These are phyloP conservation scores for Spodoptera picta DNA, from an alignment of 2,888 invertebrate species.

Conservation along the genomic window DNA sequence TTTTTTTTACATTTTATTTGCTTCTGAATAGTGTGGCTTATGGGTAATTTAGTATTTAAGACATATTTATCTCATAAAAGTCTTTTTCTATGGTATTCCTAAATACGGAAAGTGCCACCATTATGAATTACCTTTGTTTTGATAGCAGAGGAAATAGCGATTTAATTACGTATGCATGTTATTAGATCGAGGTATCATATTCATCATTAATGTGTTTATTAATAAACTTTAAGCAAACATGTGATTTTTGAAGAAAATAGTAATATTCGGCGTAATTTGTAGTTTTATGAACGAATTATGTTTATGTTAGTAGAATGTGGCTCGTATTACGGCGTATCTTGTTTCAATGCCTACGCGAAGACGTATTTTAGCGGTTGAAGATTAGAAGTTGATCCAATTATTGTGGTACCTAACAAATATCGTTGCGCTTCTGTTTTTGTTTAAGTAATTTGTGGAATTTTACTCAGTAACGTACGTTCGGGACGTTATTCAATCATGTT, in stretches of 20 bases:
- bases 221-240: constrained; percentile 32
- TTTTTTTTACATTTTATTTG: too few relatives aligned
- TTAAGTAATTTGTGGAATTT: constrained; percentile 4
- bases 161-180: constrained; percentile 39
- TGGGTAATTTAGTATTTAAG: too few relatives aligned
- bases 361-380: constrained; percentile 38
- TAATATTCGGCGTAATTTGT: constrained; percentile 37
- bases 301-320: constrained; percentile 21
- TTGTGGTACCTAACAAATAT: constrained; percentile 17
- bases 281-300: constrained; percentile 52
- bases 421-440: constrained; percentile 8
- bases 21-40: too few relatives aligned
- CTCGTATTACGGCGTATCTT: constrained; percentile 36
- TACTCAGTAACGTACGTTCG: not conserved
- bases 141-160: constrained; percentile 40
- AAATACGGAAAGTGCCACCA: not conserved
- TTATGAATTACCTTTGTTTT: constrained; percentile 22
- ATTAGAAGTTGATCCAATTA: constrained; percentile 50
- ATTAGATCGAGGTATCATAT: constrained; percentile 47
- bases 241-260: constrained; percentile 49
- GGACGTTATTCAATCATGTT: not conserved
- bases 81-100: not conserved
- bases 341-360: constrained; percentile 33
- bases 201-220: constrained; percentile 38
- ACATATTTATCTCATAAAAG: too few relatives aligned